Percentiles rank a stretch among this genome's conserved stretches.
Conservation (phyloP, 2,888 invertebrate genomes). For the Arge pagana region DNA sequence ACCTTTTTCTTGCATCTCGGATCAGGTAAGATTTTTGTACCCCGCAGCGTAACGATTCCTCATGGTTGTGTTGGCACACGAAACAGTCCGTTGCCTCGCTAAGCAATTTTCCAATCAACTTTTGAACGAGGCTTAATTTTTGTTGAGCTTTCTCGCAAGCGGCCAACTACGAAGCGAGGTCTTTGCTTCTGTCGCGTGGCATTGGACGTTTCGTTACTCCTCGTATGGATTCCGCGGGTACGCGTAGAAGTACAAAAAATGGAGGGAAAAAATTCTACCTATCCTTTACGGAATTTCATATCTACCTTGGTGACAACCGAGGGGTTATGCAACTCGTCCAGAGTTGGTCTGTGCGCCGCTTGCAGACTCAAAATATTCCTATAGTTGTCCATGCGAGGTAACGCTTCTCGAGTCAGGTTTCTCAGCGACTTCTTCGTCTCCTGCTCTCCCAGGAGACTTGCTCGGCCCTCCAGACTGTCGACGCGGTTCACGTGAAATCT, state of each 20-base stretch:
- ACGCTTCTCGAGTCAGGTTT: conserved; percentile 82
- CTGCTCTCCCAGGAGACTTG: conserved; percentile 53
- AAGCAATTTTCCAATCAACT: conserved; percentile 12
- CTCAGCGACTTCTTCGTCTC: conserved; percentile 52
- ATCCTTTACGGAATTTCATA: conserved; percentile 37
- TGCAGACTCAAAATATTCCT: conserved; percentile 87
- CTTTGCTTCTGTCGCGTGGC: too few species aligned
- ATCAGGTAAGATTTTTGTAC: too few species aligned
- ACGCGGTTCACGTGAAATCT: conserved; percentile 68
- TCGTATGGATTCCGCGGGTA: neutral
- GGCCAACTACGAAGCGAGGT: too few species aligned
- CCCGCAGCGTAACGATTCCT: too few species aligned
- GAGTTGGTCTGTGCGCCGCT: conserved; percentile 82
- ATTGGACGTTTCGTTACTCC: too few species aligned
- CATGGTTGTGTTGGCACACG: conserved; percentile 9
- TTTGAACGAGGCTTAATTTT: conserved; percentile 16
- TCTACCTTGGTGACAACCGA: conserved; percentile 79
- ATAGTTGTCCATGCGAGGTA: conserved; percentile 87
- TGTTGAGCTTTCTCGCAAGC: too few species aligned
- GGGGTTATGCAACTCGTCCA: conserved; percentile 87
- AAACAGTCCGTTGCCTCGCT: conserved; percentile 7
- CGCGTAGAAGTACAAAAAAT: neutral
- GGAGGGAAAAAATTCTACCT: too few species aligned
- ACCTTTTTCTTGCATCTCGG: too few species aligned
- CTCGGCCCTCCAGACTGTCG: conserved; percentile 59